phyloP scores from a whole-genome alignment of 2,113 vertebrate genomes.

The Aptenodytes forsteri region DNA sequence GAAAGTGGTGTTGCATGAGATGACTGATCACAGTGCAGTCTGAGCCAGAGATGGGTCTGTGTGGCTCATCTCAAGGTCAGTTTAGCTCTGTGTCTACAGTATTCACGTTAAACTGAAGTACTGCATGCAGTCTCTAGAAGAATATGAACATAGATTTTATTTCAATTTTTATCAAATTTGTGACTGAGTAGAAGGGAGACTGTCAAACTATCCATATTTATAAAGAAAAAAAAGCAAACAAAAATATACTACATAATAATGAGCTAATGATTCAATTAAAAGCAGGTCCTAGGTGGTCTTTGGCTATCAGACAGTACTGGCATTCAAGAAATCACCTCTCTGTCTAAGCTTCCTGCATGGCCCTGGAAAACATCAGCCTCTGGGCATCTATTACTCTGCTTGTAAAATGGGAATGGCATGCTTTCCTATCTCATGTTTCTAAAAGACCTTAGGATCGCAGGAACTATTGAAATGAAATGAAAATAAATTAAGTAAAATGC shows the following conservation, averaged over 20 bases:
- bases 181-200: background rate
- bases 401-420: background rate
- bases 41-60: background rate
- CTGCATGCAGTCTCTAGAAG: background rate
- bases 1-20: background rate
- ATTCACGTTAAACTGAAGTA: background rate
- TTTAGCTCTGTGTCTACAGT: background rate
- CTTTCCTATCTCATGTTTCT: background rate
- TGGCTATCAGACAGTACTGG: background rate
- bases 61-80: background rate
- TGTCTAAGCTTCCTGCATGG: background rate
- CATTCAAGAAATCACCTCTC: background rate
- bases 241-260: background rate
- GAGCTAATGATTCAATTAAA: background rate
- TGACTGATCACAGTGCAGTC: background rate
- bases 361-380: background rate
- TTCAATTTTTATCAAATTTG: background rate
- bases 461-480: background rate
- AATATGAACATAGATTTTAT: background rate
- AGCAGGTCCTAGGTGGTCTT: background rate
- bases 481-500: background rate
- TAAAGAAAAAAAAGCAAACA: background rate
- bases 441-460: background rate
- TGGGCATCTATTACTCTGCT: background rate
- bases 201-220: background rate